phyloP scores from a whole-genome alignment of 2,113 vertebrate species.

The Chunga burmeisteri region DNA sequence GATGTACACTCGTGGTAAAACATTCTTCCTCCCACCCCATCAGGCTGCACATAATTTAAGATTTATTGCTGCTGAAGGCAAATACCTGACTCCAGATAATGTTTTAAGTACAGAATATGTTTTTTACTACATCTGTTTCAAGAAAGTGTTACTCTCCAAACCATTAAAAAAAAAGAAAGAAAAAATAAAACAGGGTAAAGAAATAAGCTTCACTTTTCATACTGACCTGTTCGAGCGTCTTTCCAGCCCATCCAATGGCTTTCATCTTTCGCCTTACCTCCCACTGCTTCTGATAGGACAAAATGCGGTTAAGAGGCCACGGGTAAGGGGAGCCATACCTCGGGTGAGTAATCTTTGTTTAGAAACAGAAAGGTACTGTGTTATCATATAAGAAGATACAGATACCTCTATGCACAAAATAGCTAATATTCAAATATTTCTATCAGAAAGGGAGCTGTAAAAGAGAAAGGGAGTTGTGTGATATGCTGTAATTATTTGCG shows the following conservation, averaged over 20 bases:
- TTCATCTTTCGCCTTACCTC: conserved; percentile 95
- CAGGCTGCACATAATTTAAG: neutral
- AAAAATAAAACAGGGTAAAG: neutral
- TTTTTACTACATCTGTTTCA: neutral
- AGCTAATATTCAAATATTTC: neutral
- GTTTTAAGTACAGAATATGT: neutral
- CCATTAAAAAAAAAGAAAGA: too few relatives aligned
- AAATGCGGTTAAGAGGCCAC: conserved; percentile 81
- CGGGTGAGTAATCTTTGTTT: conserved; percentile 77
- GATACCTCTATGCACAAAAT: neutral
- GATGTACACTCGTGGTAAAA: neutral
- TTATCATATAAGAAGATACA: neutral
- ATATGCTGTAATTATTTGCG: neutral
- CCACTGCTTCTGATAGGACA: conserved; percentile 96
- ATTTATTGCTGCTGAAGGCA: neutral
- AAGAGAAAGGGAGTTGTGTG: neutral
- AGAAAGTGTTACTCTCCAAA: neutral
- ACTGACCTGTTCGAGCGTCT: conserved; percentile 88
- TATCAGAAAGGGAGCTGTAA: neutral
- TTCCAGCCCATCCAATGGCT: conserved; percentile 93
- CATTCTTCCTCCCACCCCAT: neutral
- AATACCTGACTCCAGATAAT: neutral
- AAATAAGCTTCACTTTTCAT: neutral
- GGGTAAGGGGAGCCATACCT: conserved; percentile 83
- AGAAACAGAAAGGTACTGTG: neutral